Evolutionary conservation across 37 sponge, comb jelly and placozoan genomes (phyloP), one percentile per base, ranked within the genome.

Genomic region (Aphrocallistes beatrix): DNA sequence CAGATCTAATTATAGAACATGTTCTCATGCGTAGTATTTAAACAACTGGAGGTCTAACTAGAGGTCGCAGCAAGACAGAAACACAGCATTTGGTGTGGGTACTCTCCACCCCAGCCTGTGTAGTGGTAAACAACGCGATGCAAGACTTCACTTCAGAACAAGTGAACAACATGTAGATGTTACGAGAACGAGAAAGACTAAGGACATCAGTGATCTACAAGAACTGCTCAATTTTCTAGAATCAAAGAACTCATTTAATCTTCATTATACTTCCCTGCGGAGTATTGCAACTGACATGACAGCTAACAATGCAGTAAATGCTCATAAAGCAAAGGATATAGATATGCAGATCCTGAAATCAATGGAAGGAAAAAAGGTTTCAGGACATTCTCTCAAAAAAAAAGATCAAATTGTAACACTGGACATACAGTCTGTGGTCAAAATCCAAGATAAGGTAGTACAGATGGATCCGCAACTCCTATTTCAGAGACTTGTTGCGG

Each of bases 401-500:
- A 84, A 84, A 23, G 39, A 84, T 84, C 85, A 84, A 30, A n/a
- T 84, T 34, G 85, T 84, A 38, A 84, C 48, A 3, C 8, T 84
- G 48, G 47, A 38, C 8, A 49, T 3, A 10, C 17, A 84, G 28
- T 10, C 28, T 13, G 28, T 6, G 9, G 39, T 47, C 39, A 83
- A 83, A 49, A 8, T 37, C 23, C n/a, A 21, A 36, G 39, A 83
- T 83, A 37, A 23, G 36, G 32, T 47, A 47, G 49, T 47, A 47
- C 49, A 47, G 17, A 17, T 16, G 49, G 88, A 87, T 48, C 88
- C 88, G 51, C 84, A 36, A 51, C 60, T 83, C 84, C 84, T 87
- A 49, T 87, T 87, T 87, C 88, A 87, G 88, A 87, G 88, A 28
- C 88, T 87, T 36, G 83, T 51, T 50, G 48, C 87, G 39, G 51